A percentile compares a stretch with the other conserved stretches of the same genome.
phyloP scores from a whole-genome alignment of 2,797 vertebrate genomes.

The Sebastes taczanowskii region DNA sequence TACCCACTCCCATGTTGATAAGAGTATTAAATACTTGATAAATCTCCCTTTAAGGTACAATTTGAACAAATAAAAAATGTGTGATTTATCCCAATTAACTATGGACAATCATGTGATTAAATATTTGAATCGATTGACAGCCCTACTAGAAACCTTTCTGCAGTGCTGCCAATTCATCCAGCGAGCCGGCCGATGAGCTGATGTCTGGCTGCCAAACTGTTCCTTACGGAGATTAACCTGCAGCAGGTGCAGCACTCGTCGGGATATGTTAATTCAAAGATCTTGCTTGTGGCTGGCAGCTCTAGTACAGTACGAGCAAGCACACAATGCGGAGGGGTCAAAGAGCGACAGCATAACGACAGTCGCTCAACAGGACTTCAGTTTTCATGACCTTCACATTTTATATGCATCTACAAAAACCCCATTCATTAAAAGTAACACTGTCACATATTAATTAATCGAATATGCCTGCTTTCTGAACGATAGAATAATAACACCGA shows the following conservation, averaged over 20 bases:
- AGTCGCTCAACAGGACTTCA: not conserved
- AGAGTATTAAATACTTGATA: too few species aligned
- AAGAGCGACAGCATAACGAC: not conserved
- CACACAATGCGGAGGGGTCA: not conserved
- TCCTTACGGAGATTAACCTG: conserved; percentile 24
- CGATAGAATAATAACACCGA: not conserved
- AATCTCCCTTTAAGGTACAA: too few species aligned
- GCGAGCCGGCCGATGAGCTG: not conserved
- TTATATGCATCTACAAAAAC: not conserved
- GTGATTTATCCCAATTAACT: too few species aligned
- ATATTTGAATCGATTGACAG: too few species aligned
- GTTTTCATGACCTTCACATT: conserved; percentile 11
- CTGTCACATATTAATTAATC: not conserved
- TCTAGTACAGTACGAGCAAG: not conserved
- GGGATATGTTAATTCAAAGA: conserved; percentile 8
- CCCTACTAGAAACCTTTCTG: not conserved
- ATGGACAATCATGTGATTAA: too few species aligned
- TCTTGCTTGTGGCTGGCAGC: not conserved
- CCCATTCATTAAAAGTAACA: not conserved
- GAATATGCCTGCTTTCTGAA: not conserved
- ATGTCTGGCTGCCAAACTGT: conserved; percentile 24
- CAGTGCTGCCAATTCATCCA: conserved; percentile 13
- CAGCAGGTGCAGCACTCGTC: conserved; percentile 37
- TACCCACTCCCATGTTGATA: too few species aligned
- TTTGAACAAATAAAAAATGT: too few species aligned